Conservation (phyloP, 2,797 vertebrate species). For the Lutra lutra region DNA sequence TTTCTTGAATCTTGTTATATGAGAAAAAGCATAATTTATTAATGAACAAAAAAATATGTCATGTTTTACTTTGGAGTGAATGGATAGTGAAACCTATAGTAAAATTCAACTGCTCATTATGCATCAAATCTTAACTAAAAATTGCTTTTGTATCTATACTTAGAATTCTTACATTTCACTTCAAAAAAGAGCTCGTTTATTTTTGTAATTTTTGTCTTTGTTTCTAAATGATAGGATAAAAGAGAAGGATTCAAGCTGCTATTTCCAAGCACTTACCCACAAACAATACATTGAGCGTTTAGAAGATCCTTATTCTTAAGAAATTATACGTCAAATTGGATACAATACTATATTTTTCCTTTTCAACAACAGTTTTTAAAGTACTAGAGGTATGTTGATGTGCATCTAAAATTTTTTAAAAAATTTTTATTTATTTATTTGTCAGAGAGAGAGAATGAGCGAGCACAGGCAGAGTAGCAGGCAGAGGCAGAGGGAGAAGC, state of each 20-base stretch:
- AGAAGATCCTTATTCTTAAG: constrained; percentile 54
- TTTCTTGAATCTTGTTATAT: constrained; percentile 43
- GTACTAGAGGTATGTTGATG: too few species aligned
- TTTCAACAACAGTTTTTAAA: constrained; percentile 47
- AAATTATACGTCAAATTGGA: constrained; percentile 52
- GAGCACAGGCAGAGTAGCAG: too few species aligned
- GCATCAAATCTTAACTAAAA: constrained; percentile 47
- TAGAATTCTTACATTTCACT: constrained; percentile 63
- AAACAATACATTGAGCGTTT: constrained; percentile 62
- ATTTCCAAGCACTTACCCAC: constrained; percentile 52
- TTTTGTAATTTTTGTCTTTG: constrained; percentile 67
- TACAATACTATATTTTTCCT: constrained; percentile 39
- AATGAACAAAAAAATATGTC: constrained; percentile 3
- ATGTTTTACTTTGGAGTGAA: constrained; percentile 43
- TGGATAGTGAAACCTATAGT: constrained; percentile 40
- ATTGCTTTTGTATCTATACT: constrained; percentile 53
- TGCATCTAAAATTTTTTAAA: too few species aligned
- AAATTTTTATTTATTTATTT: too few species aligned
- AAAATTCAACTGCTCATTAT: constrained; percentile 28
- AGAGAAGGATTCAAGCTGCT: constrained; percentile 61
- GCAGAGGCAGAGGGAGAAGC: too few species aligned
- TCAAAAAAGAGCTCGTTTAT: constrained; percentile 44
- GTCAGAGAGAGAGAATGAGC: too few species aligned
- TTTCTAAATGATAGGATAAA: constrained; percentile 64
- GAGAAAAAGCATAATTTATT: constrained; percentile 22